A percentile compares a stretch with the other conserved stretches of the same genome.
phyloP scores from a whole-genome alignment of 2,888 invertebrate genomes.

The Heliconius charithonia region DNA sequence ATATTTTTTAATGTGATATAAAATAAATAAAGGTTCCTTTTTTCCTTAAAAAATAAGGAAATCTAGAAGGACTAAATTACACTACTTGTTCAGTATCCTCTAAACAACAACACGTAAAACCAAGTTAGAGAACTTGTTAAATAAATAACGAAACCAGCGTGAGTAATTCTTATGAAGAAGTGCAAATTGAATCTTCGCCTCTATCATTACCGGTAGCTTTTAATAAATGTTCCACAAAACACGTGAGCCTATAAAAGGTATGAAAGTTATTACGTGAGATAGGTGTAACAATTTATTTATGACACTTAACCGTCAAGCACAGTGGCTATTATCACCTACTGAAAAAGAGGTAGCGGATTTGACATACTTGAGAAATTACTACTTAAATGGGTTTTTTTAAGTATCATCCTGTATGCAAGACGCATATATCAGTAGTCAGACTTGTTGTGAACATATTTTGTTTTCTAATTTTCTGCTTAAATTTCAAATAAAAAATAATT shows the following conservation, averaged over 20 bases:
- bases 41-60: too few species aligned
- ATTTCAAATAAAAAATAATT: too few species aligned
- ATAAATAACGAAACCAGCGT: constrained; percentile 12
- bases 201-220: constrained; percentile 39
- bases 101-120: not conserved
- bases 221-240: constrained; percentile 29
- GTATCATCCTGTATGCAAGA: too few species aligned
- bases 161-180: constrained; percentile 29
- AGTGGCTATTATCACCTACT: not conserved
- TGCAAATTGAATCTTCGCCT: constrained; percentile 39
- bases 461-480: too few species aligned
- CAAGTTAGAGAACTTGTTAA: not conserved
- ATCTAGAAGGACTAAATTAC: too few species aligned
- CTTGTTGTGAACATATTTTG: too few species aligned
- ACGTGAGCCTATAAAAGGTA: constrained; percentile 34
- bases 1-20: too few species aligned
- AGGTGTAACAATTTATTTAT: constrained; percentile 32
- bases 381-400: not conserved
- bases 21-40: too few species aligned
- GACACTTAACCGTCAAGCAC: not conserved
- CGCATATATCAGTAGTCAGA: too few species aligned
- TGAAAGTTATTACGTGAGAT: constrained; percentile 36
- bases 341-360: not conserved
- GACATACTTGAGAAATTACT: not conserved
- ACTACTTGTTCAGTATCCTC: too few species aligned